Base-by-base conservation (phyloP, 2,113 vertebrate species). In the Solenodon paradoxus region DNA sequence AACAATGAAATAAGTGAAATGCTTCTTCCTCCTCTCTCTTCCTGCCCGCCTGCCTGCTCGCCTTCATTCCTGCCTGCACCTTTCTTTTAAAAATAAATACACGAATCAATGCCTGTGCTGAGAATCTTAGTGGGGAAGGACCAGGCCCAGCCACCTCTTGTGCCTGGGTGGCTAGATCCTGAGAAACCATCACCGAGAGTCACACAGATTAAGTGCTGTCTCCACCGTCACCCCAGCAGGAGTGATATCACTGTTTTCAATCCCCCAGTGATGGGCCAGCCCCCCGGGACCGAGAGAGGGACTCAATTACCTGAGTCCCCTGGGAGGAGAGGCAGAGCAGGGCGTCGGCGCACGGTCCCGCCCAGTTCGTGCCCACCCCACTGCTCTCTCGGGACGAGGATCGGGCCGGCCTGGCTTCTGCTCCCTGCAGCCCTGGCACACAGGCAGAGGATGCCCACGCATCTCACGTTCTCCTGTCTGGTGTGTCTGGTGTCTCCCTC, bases 281-380 rank as follows among this genome's bases (percentile, higher is more conserved):
- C n/a, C n/a, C n/a, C n/a, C 32, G 7, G 64, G 63, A 2, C 66
- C 26, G 1, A 24, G 40, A 45, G 19, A 20, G 11, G 69, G 47
- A 51, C n/a, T 19, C 32, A 1, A 40, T 16, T 72, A 59, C 66
- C 49, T 3, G 9, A 35, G 74, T 71, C 51, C 55, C 20, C 0
- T 1, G 35, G 81, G 42, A 24, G 28, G 5, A 13, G 38, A 0
- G 16, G 61, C 28, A 26, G 26, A 5, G n/a, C 40, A 2, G 16
- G 35, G 7, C 30, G 2, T 3, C 3, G 12, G 80, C 38, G 38
- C 53, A 22, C 51, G 5, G 30, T 10, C 45, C 20, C 1, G 2
- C 40, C 40, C 57, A 5, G n/a, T n/a, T n/a, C n/a, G n/a, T 3
- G 2, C 2, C 0, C 24, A 0, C 38, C 49, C 26, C 9, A 3